Percentiles rank a stretch among this genome's conserved stretches.
Evolutionary conservation across 2,797 vertebrate species (phyloP).

Genomic region (Falco rusticolus): DNA sequence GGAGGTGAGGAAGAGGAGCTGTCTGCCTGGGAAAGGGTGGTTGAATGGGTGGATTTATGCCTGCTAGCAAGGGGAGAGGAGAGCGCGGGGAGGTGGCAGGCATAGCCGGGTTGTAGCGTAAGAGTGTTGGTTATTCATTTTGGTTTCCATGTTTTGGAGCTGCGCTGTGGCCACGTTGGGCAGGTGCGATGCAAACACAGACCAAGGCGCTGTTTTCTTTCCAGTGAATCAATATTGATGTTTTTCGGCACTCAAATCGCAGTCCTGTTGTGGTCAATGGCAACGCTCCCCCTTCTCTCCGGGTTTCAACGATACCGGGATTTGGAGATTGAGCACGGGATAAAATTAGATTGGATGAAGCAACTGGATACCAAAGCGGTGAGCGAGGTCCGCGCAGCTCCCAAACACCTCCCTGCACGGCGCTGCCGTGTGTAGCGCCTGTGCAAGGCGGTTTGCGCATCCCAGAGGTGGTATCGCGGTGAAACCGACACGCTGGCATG

Average conservation of each 20-base stretch:
- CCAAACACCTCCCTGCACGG: background rate
- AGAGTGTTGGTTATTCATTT: background rate
- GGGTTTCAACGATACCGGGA: background rate
- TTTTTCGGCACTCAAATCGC: background rate
- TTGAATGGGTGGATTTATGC: background rate
- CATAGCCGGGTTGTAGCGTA: background rate
- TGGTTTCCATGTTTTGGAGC: background rate
- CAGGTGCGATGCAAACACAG: background rate
- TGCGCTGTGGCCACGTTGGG: background rate
- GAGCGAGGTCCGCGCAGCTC: background rate
- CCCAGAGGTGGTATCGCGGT: background rate
- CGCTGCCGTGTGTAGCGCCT: background rate
- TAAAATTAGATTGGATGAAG: background rate
- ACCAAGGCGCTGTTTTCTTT: background rate
- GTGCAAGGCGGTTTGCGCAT: background rate
- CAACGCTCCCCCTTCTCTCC: background rate
- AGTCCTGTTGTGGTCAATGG: rapidly evolving
- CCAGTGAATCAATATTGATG: background rate
- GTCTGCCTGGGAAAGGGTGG: rapidly evolving
- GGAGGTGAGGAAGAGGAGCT: background rate
- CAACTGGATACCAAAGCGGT: background rate
- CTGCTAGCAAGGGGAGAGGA: background rate
- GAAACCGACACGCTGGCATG: background rate
- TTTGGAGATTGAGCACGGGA: background rate
- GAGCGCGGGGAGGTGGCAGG: background rate